These are phyloP conservation scores for Phenacoccus solenopsis DNA, from an alignment of 1,140 invertebrate genomes.

Conservation along the genomic window DNA sequence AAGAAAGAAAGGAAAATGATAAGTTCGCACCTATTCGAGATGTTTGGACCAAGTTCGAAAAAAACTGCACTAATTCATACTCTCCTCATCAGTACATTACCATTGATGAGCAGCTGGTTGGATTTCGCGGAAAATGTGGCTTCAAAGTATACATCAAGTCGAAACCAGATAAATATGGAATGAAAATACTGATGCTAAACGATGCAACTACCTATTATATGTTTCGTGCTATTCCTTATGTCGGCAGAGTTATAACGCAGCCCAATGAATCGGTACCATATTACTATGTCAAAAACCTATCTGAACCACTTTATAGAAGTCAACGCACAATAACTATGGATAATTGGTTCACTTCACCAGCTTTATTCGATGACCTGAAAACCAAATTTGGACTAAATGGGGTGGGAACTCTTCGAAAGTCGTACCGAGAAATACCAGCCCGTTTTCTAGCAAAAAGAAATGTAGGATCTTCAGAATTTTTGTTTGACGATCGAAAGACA, in stretches of 20 bases:
- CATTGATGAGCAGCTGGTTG: too few species aligned
- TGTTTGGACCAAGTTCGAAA: too few species aligned
- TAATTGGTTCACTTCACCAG: slow-evolving; percentile 33
- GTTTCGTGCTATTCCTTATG: slow-evolving; percentile 31
- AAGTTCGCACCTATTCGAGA: too few species aligned
- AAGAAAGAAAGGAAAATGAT: too few species aligned
- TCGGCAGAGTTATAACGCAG: slow-evolving; percentile 28
- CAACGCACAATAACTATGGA: slow-evolving; percentile 31
- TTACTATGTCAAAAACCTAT: slow-evolving; percentile 17
- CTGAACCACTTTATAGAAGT: slow-evolving; percentile 26
- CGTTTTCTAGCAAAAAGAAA: slow-evolving; percentile 23
- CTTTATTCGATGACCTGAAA: slow-evolving; percentile 29
- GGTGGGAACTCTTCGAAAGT: slow-evolving; percentile 32
- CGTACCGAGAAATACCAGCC: slow-evolving; percentile 30
- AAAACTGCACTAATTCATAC: too few species aligned
- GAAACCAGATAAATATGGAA: too few species aligned
- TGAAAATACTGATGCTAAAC: slow-evolving; percentile 26
- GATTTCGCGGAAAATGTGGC: too few species aligned
- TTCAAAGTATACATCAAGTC: not conserved
- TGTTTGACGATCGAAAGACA: slow-evolving; percentile 18
- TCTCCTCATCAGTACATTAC: too few species aligned
- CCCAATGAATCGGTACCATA: not conserved
- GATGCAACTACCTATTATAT: slow-evolving; percentile 31
- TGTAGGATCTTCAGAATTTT: slow-evolving; percentile 14
- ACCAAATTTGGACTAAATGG: slow-evolving; percentile 19